Evolutionary conservation across 2,888 invertebrate species (phyloP), one percentile per base, ranked within the genome.

Genomic region (Drosophila engyochracea): DNA sequence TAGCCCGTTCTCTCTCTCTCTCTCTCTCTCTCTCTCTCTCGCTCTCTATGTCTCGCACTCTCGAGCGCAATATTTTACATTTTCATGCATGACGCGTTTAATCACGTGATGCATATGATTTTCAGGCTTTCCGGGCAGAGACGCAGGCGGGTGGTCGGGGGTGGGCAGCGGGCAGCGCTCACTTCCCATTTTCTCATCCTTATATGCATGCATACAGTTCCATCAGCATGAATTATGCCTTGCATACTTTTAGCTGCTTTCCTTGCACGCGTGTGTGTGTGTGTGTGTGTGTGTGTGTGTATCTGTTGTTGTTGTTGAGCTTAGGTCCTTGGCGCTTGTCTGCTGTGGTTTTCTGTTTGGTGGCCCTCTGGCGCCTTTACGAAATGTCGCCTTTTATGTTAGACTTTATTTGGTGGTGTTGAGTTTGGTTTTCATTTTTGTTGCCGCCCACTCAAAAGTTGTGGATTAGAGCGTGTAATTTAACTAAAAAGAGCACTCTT

Each of bases 61-160:
- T 58, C 41, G 65, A 70, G 77, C 82, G 79, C 81, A 74, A 86
- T 89, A 88, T 87, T 87, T 88, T 85, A 89, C 80, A 86, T 90
- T 90, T 91, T 91, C 90, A 90, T 91, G 91, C 92, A 91, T 91
- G 91, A 91, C 92, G 90, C 92, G 91, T 89, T 91, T 91, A 91
- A 90, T 91, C 91, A 91, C 90, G 90, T 91, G 92, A 86, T 91
- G 85, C 92, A 91, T 91, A 90, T 91, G 91, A 90, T 90, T 90
- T 89, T 84, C 79, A 82, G 82, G 83, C 81, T 67, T 68, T 70
- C 69, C 62, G 65, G 74, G 80, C 79, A 80, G 69, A 67, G 63
- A 49, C 33, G 49, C 57, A 19, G 35, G 12, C 28, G 35, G 16
- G 9, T 35, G 47, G 44, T 22, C 41, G 19, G 14, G 2, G 16